A percentile compares a stretch with the other conserved stretches of the same genome.
phyloP scores from a whole-genome alignment of 2,888 invertebrate species.

The Diabrotica balteata region DNA sequence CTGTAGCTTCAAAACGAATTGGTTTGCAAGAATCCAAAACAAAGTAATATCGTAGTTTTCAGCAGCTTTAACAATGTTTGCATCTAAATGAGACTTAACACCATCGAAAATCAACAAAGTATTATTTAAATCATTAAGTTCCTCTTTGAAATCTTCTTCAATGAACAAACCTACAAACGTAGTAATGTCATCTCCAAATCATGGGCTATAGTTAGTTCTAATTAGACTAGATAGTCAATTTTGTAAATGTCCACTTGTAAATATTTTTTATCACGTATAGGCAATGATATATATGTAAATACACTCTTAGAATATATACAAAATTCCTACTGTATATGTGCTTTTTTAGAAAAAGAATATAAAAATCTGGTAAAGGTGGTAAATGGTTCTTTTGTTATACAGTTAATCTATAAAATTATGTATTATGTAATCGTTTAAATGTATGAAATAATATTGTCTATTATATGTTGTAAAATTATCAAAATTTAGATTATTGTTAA shows the following conservation, averaged over 20 bases:
- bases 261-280: conserved; percentile 21
- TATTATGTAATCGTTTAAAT: not conserved
- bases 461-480: conserved; percentile 10
- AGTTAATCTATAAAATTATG: conserved; percentile 9
- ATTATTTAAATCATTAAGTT: not conserved
- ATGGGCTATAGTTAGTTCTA: no score
- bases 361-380: conserved; percentile 9
- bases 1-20: no score
- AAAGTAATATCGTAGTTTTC: no score
- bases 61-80: no score
- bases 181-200: no score
- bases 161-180: not conserved
- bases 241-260: conserved; percentile 24
- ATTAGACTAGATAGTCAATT: conserved; percentile 5
- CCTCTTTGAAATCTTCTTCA: not conserved
- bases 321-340: conserved; percentile 10
- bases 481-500: conserved; percentile 22
- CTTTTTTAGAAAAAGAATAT: conserved; percentile 12
- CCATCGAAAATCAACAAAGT: no score
- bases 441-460: not conserved
- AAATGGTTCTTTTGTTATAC: conserved; percentile 7
- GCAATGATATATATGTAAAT: conserved; percentile 9
- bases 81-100: no score
- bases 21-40: no score
- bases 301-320: conserved; percentile 10